phyloP scores from a whole-genome alignment of 2,113 vertebrate species.

The Camelus bactrianus region DNA sequence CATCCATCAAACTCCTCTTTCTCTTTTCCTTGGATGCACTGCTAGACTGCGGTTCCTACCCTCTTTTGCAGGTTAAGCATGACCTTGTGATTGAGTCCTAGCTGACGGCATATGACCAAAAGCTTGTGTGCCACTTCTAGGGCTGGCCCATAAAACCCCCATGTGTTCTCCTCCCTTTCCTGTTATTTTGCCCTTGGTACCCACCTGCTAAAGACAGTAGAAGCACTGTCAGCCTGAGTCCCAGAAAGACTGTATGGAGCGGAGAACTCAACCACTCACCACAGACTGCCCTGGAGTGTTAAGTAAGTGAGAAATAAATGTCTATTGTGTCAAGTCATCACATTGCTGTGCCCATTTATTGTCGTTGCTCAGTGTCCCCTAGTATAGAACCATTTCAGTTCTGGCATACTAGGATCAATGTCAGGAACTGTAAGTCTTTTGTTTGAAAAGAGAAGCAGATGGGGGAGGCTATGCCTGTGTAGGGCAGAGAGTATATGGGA shows the following conservation, averaged over 20 bases:
- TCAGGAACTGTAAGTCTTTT: neutral
- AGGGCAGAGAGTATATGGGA: neutral
- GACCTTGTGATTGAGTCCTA: neutral
- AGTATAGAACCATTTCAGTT: neutral
- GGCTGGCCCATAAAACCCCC: neutral
- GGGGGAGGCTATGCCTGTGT: neutral
- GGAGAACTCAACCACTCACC: neutral
- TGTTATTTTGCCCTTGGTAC: neutral
- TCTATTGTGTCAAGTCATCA: neutral
- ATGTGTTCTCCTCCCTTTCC: neutral
- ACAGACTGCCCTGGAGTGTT: neutral
- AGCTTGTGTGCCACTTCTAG: neutral
- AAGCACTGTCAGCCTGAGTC: neutral
- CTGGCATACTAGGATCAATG: neutral
- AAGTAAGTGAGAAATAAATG: neutral
- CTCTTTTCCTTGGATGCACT: neutral
- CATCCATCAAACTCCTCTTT: neutral
- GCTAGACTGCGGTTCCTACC: neutral
- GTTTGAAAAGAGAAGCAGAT: neutral
- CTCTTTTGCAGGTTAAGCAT: neutral
- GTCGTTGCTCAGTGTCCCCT: neutral
- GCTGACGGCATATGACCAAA: neutral
- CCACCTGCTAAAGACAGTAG: neutral
- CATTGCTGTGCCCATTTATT: neutral
- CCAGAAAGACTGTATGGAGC: neutral